Evolutionary conservation across 2,797 vertebrate species (phyloP).

Genomic region (Lates japonicus): DNA sequence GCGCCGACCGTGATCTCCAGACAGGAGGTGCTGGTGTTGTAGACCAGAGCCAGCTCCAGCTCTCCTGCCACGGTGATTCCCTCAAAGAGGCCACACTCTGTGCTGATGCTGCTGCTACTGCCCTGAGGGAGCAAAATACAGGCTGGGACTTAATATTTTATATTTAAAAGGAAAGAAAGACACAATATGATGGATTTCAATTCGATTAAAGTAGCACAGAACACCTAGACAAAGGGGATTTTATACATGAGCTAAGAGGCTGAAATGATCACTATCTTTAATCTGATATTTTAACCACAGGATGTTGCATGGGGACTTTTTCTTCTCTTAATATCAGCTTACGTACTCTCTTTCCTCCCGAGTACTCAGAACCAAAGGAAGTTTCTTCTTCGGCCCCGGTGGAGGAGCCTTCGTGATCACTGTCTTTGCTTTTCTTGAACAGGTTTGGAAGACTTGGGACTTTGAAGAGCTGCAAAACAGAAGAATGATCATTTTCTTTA

Average conservation of each 20-base stretch:
- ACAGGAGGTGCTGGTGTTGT: slow-evolving; percentile 79
- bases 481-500: neutral
- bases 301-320: slow-evolving; percentile 31
- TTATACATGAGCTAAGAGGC: neutral
- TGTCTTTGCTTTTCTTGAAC: slow-evolving; percentile 74
- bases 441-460: slow-evolving; percentile 86
- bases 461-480: slow-evolving; percentile 80
- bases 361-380: slow-evolving; percentile 69
- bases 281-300: slow-evolving; percentile 15
- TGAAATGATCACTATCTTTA: neutral
- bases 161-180: neutral
- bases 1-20: slow-evolving; percentile 89
- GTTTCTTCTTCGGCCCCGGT: slow-evolving; percentile 80
- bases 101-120: slow-evolving; percentile 87
- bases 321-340: slow-evolving; percentile 27
- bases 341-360: slow-evolving; percentile 74
- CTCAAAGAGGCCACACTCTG: slow-evolving; percentile 85
- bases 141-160: neutral
- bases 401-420: slow-evolving; percentile 77
- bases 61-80: slow-evolving; percentile 84
- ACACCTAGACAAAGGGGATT: neutral
- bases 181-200: neutral
- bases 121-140: slow-evolving; percentile 70
- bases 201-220: neutral
- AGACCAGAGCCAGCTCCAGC: slow-evolving; percentile 89